Percentiles rank a stretch among this genome's conserved stretches.
phyloP scores from a whole-genome alignment of 64 coral and sea anemone genomes.

The Montipora cactus region DNA sequence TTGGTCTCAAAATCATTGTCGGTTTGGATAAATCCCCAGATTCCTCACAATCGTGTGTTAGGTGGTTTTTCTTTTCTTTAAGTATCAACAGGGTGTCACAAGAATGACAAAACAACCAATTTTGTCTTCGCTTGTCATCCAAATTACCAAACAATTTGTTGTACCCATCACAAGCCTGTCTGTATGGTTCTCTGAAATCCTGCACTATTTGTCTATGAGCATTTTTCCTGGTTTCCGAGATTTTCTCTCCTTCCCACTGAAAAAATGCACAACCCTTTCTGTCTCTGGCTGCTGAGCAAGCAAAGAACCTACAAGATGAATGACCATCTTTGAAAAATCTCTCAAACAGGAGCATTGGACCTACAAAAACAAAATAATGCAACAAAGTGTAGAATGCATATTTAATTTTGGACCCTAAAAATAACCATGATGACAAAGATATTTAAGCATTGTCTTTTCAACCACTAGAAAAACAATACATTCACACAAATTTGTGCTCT shows the following conservation, averaged over 20 bases:
- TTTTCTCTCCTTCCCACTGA: slow-evolving; percentile 93
- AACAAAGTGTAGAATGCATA: not conserved
- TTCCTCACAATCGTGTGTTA: slow-evolving; percentile 45
- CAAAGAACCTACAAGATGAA: slow-evolving; percentile 73
- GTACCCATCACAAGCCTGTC: slow-evolving; percentile 17
- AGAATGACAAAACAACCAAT: slow-evolving; percentile 84
- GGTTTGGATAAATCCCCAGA: slow-evolving; percentile 71
- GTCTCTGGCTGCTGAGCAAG: slow-evolving; percentile 93
- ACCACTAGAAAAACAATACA: too few species aligned
- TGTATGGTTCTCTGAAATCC: slow-evolving; percentile 51
- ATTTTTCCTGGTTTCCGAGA: slow-evolving; percentile 72
- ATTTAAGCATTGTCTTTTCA: too few species aligned
- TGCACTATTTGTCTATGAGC: slow-evolving; percentile 82
- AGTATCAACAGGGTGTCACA: slow-evolving; percentile 69
- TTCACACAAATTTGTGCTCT: too few species aligned
- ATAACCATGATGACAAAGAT: too few species aligned
- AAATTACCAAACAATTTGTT: slow-evolving; percentile 38
- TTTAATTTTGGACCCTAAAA: too few species aligned
- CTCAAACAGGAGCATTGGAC: slow-evolving; percentile 98
- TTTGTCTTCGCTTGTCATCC: not conserved
- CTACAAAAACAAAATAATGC: slow-evolving; percentile 34
- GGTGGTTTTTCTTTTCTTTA: slow-evolving; percentile 46
- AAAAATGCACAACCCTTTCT: slow-evolving; percentile 95
- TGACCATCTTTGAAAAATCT: slow-evolving; percentile 85
- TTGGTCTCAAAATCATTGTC: slow-evolving; percentile 88